Evolutionary conservation across 2,797 vertebrate species (phyloP).

Genomic region (Lepus townsendii): DNA sequence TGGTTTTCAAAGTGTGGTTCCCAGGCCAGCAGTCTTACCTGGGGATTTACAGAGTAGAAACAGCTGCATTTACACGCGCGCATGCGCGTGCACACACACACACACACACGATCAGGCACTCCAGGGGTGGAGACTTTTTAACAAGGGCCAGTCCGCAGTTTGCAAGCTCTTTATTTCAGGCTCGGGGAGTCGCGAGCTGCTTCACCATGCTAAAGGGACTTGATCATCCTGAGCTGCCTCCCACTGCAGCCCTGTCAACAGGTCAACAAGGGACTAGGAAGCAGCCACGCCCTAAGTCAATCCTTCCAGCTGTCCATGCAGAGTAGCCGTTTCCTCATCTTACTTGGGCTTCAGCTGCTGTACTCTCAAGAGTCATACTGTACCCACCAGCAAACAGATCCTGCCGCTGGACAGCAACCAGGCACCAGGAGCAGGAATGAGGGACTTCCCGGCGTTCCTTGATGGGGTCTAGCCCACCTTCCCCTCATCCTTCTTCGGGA

Average conservation of each 20-base stretch:
- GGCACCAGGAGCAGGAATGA: constrained; percentile 73
- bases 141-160: not conserved
- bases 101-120: not conserved
- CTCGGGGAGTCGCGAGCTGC: not conserved
- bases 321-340: constrained; percentile 79
- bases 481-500: not conserved
- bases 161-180: not conserved
- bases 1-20: not conserved
- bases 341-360: constrained; percentile 82
- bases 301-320: constrained; percentile 71
- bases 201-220: not conserved
- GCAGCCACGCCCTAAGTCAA: constrained; percentile 72
- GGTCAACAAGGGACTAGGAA: constrained; percentile 50
- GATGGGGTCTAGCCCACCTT: not conserved
- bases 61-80: not conserved
- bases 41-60: not conserved
- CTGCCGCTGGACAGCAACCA: constrained; percentile 75
- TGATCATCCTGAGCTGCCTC: not conserved
- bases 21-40: not conserved
- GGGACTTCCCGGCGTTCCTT: constrained; percentile 64
- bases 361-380: constrained; percentile 77
- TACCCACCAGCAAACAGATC: constrained; percentile 66
- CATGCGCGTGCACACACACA: not conserved
- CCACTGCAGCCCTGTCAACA: rapidly evolving
- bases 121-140: not conserved